A percentile compares a stretch with the other conserved stretches of the same genome.
Evolutionary conservation across 1,140 invertebrate genomes (phyloP).

Genomic region (Tetramorium simillimum): DNA sequence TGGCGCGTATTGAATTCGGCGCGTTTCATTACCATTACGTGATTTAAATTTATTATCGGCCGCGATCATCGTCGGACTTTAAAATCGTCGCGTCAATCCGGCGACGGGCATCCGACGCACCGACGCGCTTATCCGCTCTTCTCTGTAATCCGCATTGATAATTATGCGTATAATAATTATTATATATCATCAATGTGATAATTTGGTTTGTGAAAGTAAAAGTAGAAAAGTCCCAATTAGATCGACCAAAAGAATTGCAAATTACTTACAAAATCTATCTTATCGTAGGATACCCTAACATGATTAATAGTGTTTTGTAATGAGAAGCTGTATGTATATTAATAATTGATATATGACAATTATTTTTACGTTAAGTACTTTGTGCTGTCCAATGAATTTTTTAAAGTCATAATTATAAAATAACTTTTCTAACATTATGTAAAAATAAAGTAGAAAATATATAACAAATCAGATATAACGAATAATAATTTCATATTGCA

Average conservation of each 20-base stretch:
- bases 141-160: conserved; percentile 28
- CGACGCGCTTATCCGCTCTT: conserved; percentile 54
- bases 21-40: conserved; percentile 58
- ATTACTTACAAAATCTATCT: conserved; percentile 13
- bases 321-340: neutral
- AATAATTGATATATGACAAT: conserved; percentile 4
- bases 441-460: neutral
- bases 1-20: conserved; percentile 51
- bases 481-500: neutral
- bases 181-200: conserved; percentile 13
- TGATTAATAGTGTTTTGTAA: neutral
- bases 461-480: neutral
- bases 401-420: neutral
- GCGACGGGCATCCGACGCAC: conserved; percentile 55
- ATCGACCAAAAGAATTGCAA: conserved; percentile 1
- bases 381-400: neutral
- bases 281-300: neutral
- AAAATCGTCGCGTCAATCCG: conserved; percentile 57
- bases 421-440: neutral
- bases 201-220: conserved; percentile 25
- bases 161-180: conserved; percentile 35
- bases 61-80: conserved; percentile 50
- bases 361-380: neutral
- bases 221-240: conserved; percentile 9
- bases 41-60: conserved; percentile 62